phyloP scores from a whole-genome alignment of 2,888 invertebrate species.

The Perizoma flavofasciatum region DNA sequence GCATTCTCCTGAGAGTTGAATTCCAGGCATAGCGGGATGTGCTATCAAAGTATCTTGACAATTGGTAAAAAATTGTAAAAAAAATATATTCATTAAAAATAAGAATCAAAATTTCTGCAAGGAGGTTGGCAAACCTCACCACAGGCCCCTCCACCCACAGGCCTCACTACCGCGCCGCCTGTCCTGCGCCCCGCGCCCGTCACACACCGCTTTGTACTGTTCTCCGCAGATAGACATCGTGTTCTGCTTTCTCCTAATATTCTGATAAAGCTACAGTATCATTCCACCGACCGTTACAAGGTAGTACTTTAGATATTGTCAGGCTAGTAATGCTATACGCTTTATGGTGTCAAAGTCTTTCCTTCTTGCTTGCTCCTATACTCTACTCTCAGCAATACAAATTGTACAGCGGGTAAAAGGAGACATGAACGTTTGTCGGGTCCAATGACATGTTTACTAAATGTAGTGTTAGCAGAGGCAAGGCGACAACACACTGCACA shows the following conservation, averaged over 20 bases:
- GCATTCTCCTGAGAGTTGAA: too few species aligned
- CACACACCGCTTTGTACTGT: slow-evolving; percentile 19
- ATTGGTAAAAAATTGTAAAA: too few species aligned
- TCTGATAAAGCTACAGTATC: slow-evolving; percentile 9
- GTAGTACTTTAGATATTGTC: too few species aligned
- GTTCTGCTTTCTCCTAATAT: slow-evolving; percentile 24
- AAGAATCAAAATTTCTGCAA: slow-evolving; percentile 7
- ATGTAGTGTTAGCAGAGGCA: slow-evolving; percentile 38
- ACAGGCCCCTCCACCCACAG: slow-evolving; percentile 45
- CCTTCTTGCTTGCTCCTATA: background rate
- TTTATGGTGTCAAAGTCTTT: background rate
- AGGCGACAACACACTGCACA: slow-evolving; percentile 52
- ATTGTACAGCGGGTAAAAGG: slow-evolving; percentile 42
- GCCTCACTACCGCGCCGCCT: slow-evolving; percentile 22
- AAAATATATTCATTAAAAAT: too few species aligned
- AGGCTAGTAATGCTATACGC: background rate
- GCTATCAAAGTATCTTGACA: too few species aligned
- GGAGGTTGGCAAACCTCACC: slow-evolving; percentile 56
- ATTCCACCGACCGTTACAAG: background rate
- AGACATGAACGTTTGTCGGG: slow-evolving; percentile 51
- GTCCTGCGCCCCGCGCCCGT: slow-evolving; percentile 16
- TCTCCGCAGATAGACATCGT: slow-evolving; percentile 28
- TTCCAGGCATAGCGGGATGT: too few species aligned
- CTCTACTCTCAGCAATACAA: slow-evolving; percentile 28
- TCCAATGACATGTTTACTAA: slow-evolving; percentile 69